phyloP scores from a whole-genome alignment of 2,113 vertebrate genomes.

The Phaethon lepturus region DNA sequence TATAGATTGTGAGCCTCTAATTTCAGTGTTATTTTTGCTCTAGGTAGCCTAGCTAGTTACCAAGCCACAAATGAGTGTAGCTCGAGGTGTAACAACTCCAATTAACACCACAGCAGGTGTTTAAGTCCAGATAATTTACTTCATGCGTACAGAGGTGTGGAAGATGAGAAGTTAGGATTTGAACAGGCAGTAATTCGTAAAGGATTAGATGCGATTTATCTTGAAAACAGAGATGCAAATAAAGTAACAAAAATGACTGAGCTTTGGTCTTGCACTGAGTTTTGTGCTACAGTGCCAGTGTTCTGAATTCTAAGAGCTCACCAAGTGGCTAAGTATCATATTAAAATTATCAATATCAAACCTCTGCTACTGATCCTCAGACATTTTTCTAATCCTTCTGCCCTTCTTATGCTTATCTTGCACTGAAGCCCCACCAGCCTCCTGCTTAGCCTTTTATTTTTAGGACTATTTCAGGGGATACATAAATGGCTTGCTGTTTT shows the following conservation, averaged over 20 bases:
- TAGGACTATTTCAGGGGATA: not conserved
- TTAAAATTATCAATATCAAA: not conserved
- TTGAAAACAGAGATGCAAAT: not conserved
- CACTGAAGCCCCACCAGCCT: accelerated
- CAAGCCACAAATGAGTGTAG: not conserved
- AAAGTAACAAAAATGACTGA: not conserved
- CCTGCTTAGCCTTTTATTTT: not conserved
- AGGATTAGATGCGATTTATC: not conserved
- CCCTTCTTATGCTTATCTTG: not conserved
- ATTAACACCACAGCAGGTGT: not conserved
- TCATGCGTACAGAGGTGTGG: not conserved
- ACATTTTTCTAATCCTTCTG: not conserved
- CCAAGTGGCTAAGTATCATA: not conserved
- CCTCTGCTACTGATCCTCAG: not conserved
- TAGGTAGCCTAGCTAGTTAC: not conserved
- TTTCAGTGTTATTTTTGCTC: not conserved
- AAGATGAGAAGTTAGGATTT: not conserved
- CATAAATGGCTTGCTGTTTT: not conserved
- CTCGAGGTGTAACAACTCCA: not conserved
- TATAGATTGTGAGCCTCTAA: not conserved
- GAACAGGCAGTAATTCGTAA: not conserved
- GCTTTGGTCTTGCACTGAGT: not conserved
- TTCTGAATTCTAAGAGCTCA: not conserved
- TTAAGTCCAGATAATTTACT: conserved; percentile 1
- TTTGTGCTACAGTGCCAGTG: not conserved